A percentile compares a stretch with the other conserved stretches of the same genome.
These are phyloP conservation scores for Tipula unca DNA, from an alignment of 2,888 invertebrate species.

Conservation along the genomic window DNA sequence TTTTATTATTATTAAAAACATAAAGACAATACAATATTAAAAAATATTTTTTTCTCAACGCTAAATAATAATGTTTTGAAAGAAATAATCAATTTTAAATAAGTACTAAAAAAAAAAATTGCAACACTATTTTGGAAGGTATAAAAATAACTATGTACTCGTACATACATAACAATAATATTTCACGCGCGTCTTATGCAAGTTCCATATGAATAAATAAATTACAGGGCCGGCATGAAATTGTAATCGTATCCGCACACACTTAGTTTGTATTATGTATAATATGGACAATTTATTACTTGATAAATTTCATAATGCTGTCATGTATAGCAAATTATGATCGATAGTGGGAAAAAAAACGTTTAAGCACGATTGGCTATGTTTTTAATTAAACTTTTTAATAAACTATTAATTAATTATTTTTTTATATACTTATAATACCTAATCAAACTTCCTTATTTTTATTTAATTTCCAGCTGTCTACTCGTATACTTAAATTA, in stretches of 20 bases:
- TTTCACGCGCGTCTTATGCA: neutral
- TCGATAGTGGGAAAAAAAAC: neutral
- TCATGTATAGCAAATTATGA: neutral
- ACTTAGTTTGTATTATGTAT: neutral
- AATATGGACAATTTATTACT: neutral
- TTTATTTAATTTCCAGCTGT: slow-evolving; percentile 47
- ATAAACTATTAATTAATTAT: neutral
- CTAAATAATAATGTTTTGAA: neutral
- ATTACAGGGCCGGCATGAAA: neutral
- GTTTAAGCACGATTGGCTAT: neutral
- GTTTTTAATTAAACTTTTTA: neutral
- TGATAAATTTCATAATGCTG: neutral
- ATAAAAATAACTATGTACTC: neutral
- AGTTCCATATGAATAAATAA: neutral
- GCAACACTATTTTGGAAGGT: neutral
- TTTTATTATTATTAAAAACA: neutral
- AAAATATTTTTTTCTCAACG: neutral
- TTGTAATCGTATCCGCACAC: neutral
- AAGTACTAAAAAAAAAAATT: neutral
- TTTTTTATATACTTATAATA: neutral
- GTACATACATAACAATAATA: neutral
- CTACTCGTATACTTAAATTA: slow-evolving; percentile 51
- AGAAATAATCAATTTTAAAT: neutral
- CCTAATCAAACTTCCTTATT: slow-evolving; percentile 1
- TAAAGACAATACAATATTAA: neutral